A percentile compares a stretch with the other conserved stretches of the same genome.
Evolutionary conservation across 2,113 vertebrate genomes (phyloP).

Genomic region (Protomyctophum bolini): DNA sequence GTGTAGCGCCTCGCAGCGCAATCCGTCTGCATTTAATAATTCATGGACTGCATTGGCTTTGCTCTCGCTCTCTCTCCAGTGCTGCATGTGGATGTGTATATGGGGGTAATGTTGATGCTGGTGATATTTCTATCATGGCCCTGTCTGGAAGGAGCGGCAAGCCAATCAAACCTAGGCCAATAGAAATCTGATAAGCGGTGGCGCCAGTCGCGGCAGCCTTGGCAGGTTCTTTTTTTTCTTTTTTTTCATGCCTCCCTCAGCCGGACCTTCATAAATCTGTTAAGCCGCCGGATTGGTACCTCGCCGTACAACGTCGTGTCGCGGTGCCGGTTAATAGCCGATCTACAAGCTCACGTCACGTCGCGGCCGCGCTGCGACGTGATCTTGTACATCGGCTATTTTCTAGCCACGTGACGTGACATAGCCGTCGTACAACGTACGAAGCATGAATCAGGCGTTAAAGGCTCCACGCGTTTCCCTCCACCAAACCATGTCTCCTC

Average conservation of each 20-base stretch:
- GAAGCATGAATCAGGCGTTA: too few species aligned
- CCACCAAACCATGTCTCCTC: too few species aligned
- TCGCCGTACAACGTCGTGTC: too few species aligned
- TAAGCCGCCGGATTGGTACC: background rate
- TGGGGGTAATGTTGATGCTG: slow-evolving; percentile 71
- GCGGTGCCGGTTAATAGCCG: too few species aligned
- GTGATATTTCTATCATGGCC: slow-evolving; percentile 75
- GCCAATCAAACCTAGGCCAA: slow-evolving; percentile 50
- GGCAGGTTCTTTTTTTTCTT: background rate
- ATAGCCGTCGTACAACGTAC: too few species aligned
- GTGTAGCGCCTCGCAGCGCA: slow-evolving; percentile 71
- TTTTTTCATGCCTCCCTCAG: slow-evolving; percentile 44
- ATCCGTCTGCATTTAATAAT: slow-evolving; percentile 78
- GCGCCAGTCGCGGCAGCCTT: slow-evolving; percentile 39
- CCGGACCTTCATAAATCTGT: slow-evolving; percentile 56
- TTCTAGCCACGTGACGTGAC: too few species aligned
- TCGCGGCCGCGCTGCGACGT: too few species aligned
- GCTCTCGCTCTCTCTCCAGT: slow-evolving; percentile 41
- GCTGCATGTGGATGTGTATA: slow-evolving; percentile 28
- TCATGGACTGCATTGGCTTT: slow-evolving; percentile 66
- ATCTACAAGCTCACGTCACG: too few species aligned
- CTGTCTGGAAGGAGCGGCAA: slow-evolving; percentile 65
- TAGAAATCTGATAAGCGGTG: slow-evolving; percentile 66
- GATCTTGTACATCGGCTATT: too few species aligned
- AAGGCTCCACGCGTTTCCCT: too few species aligned